A percentile compares a stretch with the other conserved stretches of the same genome.
Evolutionary conservation across 2,888 invertebrate genomes (phyloP).

Genomic region (Steinernema carpocapsae): DNA sequence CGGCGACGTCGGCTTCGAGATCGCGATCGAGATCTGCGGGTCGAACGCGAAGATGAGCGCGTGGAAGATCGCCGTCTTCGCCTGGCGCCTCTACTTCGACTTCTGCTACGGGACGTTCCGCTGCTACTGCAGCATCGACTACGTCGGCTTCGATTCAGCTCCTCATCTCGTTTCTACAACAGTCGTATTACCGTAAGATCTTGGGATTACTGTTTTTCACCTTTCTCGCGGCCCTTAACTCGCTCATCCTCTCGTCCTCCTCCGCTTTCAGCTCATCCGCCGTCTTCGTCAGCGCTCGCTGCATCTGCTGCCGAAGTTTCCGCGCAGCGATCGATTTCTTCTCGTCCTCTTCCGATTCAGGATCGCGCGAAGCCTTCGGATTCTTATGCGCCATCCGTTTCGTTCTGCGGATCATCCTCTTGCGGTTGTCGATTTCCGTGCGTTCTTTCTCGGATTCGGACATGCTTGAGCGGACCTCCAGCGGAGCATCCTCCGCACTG

Average conservation of each 20-base stretch:
- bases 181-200: neutral
- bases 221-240: conserved; percentile 36
- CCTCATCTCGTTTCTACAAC: conserved; percentile 30
- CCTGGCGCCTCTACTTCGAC: neutral
- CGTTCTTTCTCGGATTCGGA: conserved; percentile 65
- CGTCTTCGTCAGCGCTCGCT: conserved; percentile 56
- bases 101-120: neutral
- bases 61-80: neutral
- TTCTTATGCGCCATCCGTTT: conserved; percentile 45
- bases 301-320: conserved; percentile 56
- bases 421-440: conserved; percentile 64
- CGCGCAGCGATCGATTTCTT: conserved; percentile 48
- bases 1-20: neutral
- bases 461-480: conserved; percentile 59
- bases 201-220: neutral
- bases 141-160: neutral
- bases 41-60: neutral
- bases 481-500: conserved; percentile 36
- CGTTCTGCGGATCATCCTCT: conserved; percentile 58
- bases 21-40: neutral
- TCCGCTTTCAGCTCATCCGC: conserved; percentile 56
- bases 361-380: conserved; percentile 26
- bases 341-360: conserved; percentile 21
- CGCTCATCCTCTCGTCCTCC: conserved; percentile 51
- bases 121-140: neutral